Conservation (phyloP, 2,888 invertebrate genomes). For the Anoplius nigerrimus region DNA sequence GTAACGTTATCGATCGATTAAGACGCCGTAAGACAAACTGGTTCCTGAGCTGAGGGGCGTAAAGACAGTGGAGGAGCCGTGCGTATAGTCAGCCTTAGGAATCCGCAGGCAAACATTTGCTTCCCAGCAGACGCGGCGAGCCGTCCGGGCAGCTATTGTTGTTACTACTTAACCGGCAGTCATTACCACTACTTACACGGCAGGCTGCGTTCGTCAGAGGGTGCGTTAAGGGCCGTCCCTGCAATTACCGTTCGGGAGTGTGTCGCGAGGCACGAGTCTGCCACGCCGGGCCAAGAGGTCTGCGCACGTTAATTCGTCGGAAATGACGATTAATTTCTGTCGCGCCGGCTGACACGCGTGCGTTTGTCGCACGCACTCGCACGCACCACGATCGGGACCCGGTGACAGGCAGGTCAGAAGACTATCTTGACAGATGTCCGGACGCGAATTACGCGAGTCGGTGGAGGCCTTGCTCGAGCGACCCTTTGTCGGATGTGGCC, state of each 20-base stretch:
- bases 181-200: slow-evolving; percentile 51
- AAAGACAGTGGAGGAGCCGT: slow-evolving; percentile 21
- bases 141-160: slow-evolving; percentile 46
- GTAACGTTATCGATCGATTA: no score
- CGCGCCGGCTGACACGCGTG: no score
- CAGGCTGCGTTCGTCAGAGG: slow-evolving; percentile 44
- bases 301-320: neutral
- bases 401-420: no score
- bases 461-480: slow-evolving; percentile 10
- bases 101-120: slow-evolving; percentile 39
- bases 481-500: slow-evolving; percentile 16
- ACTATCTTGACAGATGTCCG: no score
- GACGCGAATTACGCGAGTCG: no score
- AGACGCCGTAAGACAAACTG: no score
- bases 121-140: slow-evolving; percentile 3
- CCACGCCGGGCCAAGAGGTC: no score
- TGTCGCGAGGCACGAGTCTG: neutral
- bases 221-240: slow-evolving; percentile 38
- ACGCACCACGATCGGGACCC: no score
- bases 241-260: slow-evolving; percentile 41
- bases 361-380: no score
- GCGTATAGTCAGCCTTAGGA: slow-evolving; percentile 30
- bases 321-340: slow-evolving; percentile 4
- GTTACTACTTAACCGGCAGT: slow-evolving; percentile 54
- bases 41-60: slow-evolving; percentile 1